Conservation (phyloP, 1,140 invertebrate species). For the Drosophila rufa region DNA sequence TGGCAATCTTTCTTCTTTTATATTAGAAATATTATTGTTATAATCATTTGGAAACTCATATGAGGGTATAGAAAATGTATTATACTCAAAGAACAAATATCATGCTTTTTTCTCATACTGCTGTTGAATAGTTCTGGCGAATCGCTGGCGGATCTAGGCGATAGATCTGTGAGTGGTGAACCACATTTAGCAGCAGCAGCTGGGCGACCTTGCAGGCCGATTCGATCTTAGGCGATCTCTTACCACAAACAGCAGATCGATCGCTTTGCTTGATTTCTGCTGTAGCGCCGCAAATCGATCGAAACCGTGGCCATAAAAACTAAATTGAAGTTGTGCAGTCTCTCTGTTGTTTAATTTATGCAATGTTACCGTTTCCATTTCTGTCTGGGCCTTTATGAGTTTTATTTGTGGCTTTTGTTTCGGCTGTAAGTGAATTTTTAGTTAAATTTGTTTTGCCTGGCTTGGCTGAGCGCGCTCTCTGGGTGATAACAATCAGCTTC, state of each 20-base stretch:
- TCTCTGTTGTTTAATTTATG: conserved; percentile 65
- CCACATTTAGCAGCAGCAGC: conserved; percentile 63
- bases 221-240: conserved; percentile 60
- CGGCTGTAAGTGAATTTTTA: conserved; percentile 72
- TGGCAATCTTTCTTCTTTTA: not conserved
- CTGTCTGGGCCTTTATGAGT: conserved; percentile 14
- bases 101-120: not conserved
- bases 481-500: conserved; percentile 71
- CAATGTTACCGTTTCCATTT: conserved; percentile 57
- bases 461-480: conserved; percentile 46
- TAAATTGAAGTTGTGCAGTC: conserved; percentile 61
- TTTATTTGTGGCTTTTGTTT: conserved; percentile 46
- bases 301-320: conserved; percentile 52
- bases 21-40: too few species aligned
- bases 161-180: conserved; percentile 12
- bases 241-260: conserved; percentile 36
- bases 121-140: conserved; percentile 12
- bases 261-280: conserved; percentile 66
- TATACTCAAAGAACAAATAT: too few species aligned
- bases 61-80: not conserved
- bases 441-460: conserved; percentile 70
- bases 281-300: conserved; percentile 70
- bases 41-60: too few species aligned
- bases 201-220: conserved; percentile 63
- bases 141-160: conserved; percentile 38